These are phyloP conservation scores for Tetrax tetrax DNA, from an alignment of 2,113 vertebrate genomes.

Conservation along the genomic window DNA sequence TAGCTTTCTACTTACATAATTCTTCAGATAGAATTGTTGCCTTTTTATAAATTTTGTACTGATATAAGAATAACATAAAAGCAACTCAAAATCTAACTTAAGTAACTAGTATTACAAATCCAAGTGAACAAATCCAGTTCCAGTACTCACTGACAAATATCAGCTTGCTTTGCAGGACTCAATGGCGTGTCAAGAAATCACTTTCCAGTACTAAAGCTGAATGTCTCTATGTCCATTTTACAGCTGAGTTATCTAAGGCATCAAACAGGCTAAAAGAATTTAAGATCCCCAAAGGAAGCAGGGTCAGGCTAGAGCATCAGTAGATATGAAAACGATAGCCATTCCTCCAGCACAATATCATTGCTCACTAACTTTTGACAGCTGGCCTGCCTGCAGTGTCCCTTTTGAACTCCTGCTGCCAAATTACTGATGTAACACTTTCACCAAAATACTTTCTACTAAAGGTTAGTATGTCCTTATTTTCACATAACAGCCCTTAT, in stretches of 20 bases:
- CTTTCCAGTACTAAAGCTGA: neutral
- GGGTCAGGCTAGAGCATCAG: neutral
- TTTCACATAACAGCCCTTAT: neutral
- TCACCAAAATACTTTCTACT: neutral
- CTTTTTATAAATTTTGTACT: neutral
- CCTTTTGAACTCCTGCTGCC: neutral
- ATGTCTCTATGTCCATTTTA: neutral
- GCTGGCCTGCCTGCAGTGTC: neutral
- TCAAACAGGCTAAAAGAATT: neutral
- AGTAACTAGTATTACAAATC: neutral
- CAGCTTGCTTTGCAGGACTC: neutral
- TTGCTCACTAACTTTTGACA: neutral
- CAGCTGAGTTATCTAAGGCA: neutral
- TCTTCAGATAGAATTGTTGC: neutral
- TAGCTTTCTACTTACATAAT: neutral
- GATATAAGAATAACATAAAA: neutral
- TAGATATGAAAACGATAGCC: neutral
- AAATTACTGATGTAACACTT: neutral
- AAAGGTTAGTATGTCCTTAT: neutral
- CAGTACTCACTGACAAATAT: neutral
- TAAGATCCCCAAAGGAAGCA: neutral
- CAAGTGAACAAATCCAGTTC: neutral
- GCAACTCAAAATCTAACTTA: neutral
- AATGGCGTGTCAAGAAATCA: neutral
- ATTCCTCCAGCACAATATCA: neutral